phyloP scores from a whole-genome alignment of 37 sponge, comb jelly and placozoan genomes.

The Crambe crambe region DNA sequence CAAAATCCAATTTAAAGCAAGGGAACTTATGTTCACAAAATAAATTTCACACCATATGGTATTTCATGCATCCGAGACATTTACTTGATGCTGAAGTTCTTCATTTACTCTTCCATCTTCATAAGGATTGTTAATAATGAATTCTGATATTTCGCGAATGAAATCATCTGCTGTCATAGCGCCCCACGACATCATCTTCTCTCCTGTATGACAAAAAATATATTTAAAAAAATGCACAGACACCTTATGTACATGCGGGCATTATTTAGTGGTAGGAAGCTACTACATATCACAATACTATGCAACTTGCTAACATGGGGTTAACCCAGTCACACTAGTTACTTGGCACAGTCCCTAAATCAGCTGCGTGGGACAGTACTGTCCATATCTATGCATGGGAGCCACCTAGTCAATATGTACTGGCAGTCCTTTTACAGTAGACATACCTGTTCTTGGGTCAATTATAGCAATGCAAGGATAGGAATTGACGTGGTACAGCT shows the following conservation, averaged over 20 bases:
- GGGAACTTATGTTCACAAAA: too few species aligned
- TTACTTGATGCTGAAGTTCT: not conserved
- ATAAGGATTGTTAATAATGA: slow-evolving; percentile 11
- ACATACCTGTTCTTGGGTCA: slow-evolving; percentile 88
- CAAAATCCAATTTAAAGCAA: too few species aligned
- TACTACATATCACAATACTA: too few species aligned
- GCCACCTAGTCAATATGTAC: too few species aligned
- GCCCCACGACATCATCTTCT: slow-evolving; percentile 54
- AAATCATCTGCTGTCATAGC: slow-evolving; percentile 33
- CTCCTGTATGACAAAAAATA: slow-evolving; percentile 33
- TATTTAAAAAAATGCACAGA: not conserved
- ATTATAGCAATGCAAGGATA: slow-evolving; percentile 82
- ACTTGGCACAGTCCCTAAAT: too few species aligned
- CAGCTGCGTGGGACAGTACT: too few species aligned
- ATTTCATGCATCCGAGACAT: too few species aligned
- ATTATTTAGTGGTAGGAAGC: not conserved
- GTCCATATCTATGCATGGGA: too few species aligned
- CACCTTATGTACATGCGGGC: not conserved
- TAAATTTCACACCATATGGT: too few species aligned
- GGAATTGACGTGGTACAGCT: slow-evolving; percentile 64
- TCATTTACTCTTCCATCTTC: not conserved
- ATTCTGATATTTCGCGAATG: not conserved
- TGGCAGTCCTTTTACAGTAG: too few species aligned
- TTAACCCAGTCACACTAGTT: too few species aligned
- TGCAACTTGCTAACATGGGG: too few species aligned